A percentile compares a stretch with the other conserved stretches of the same genome.
These are phyloP conservation scores for Oopsacas minuta DNA, from an alignment of 37 sponge, comb jelly and placozoan genomes.

Conservation along the genomic window DNA sequence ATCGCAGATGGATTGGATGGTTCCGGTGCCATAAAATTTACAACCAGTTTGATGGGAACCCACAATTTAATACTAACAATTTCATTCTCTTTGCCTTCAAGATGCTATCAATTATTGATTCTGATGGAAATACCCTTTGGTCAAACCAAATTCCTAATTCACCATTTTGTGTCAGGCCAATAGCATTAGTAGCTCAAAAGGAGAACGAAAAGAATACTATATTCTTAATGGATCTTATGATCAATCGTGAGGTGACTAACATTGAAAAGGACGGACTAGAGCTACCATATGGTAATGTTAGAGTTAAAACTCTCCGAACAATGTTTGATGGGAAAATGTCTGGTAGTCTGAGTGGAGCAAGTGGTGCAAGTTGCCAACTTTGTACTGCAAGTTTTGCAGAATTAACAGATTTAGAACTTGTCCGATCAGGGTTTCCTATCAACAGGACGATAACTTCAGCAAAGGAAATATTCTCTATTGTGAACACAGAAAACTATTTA, in stretches of 20 bases:
- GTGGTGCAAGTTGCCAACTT: neutral
- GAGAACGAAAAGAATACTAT: neutral
- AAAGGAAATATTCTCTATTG: neutral
- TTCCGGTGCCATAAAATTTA: neutral
- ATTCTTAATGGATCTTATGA: neutral
- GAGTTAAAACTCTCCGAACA: neutral
- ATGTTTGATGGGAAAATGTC: conserved; percentile 11
- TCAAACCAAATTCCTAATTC: neutral
- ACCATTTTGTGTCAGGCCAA: neutral
- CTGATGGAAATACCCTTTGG: neutral
- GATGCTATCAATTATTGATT: neutral
- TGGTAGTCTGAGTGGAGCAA: neutral
- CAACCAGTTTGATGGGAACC: neutral
- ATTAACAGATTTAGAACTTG: neutral
- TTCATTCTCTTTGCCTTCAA: neutral
- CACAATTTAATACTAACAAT: neutral
- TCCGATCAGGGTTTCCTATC: neutral
- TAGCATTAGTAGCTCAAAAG: neutral
- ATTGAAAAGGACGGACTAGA: too few relatives aligned
- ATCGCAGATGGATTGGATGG: neutral
- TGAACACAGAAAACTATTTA: neutral
- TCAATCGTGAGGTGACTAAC: conserved; percentile 2
- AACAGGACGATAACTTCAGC: neutral
- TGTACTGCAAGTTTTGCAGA: neutral
- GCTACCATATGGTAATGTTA: neutral